Evolutionary conservation across 2,113 vertebrate species (phyloP), one percentile per base, ranked within the genome.

Genomic region (Bostrychus sinensis): DNA sequence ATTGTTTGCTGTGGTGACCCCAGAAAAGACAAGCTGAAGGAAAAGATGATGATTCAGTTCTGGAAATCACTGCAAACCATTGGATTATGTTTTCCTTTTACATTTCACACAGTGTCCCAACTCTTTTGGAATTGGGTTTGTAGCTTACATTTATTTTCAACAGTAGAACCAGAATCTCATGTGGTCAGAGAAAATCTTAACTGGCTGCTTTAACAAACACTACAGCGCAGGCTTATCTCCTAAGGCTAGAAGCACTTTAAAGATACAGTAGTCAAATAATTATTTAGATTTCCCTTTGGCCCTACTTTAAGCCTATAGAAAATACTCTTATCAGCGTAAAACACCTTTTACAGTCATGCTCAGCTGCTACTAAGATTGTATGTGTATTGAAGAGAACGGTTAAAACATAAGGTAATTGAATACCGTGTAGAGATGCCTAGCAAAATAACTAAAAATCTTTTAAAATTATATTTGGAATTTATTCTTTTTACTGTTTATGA

Each of bases 241-340:
- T 14, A 7, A 20, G 22, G 55, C 66, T 38, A 56, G n/a, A 37
- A 67, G 41, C 51, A 4, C 25, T 57, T 37, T 51, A 63, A 57
- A 55, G 56, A 66, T 55, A 17, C 67, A 9, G 58, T 57, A 34
- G 43, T 75, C 68, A 61, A 63, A 74, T 58, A 65, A 70, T 66
- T 36, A 45, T 48, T 51, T 62, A 46, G 19, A 41, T 75, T 66
- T 54, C 62, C 65, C 69, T 20, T 34, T n/a, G 58, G 54, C 28
- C 26, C 26, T 63, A 36, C 53, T 59, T 17, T 53, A 1, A 32
- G 28, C 46, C 48, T 51, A 50, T 3, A 2, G 26, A 22, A 17
- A 26, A 48, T 39, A 59, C 34, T 42, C 50, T 68, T 79, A 60
- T 65, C 72, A 48, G 56, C 57, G 37, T 22, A 63, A 19, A 69